Percentiles rank a stretch among this genome's conserved stretches.
Conservation (phyloP, 1,140 invertebrate species). For the Brachionus asplanchnoidis region DNA sequence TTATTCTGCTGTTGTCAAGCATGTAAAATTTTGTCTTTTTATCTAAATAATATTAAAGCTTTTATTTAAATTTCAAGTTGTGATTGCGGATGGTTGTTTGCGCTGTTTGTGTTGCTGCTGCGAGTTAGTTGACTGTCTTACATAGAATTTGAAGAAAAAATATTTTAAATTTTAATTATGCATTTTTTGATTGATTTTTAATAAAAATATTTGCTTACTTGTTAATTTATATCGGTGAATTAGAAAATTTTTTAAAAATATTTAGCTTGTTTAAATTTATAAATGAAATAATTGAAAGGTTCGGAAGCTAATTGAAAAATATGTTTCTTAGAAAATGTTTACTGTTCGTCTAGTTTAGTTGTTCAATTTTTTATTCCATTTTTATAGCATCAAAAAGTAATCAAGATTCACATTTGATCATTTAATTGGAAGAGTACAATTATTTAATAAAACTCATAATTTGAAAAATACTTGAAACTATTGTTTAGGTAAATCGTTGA, state of each 20-base stretch:
- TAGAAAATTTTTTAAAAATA: neutral
- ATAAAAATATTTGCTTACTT: neutral
- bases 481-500: neutral
- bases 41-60: neutral
- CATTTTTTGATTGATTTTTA: neutral
- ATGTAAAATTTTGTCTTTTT: neutral
- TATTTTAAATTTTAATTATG: neutral
- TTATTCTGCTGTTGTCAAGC: conserved; percentile 18
- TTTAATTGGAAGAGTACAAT: too few relatives aligned
- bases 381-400: too few relatives aligned
- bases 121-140: neutral
- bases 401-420: too few relatives aligned
- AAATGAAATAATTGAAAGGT: too few relatives aligned
- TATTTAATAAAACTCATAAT: too few relatives aligned
- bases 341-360: too few relatives aligned
- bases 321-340: too few relatives aligned
- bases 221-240: neutral
- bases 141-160: neutral
- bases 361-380: too few relatives aligned
- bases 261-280: neutral
- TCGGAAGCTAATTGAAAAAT: too few relatives aligned
- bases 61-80: neutral
- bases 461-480: too few relatives aligned
- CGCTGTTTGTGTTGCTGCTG: neutral
- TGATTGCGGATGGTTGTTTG: neutral